Conservation (phyloP, 2,888 invertebrate genomes). For the Lochmaea capreae region DNA sequence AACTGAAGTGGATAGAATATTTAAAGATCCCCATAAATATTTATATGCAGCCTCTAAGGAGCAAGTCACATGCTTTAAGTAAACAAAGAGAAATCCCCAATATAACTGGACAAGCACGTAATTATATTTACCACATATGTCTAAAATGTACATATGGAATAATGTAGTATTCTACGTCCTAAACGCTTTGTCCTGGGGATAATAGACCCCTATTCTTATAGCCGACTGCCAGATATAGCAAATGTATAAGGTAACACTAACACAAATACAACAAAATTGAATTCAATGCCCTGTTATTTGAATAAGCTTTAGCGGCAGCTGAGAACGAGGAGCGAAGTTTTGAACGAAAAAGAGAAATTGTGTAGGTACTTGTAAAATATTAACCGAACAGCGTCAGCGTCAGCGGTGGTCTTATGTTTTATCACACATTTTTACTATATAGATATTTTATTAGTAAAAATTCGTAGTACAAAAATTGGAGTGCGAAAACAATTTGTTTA, state of each 20-base stretch:
- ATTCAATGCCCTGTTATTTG: conserved; percentile 49
- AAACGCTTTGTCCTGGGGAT: conserved; percentile 25
- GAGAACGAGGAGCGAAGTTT: conserved; percentile 35
- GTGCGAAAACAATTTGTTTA: neutral
- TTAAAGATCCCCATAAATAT: too few species aligned
- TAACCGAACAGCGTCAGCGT: neutral
- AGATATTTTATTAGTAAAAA: neutral
- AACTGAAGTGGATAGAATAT: too few species aligned
- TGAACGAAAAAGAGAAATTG: conserved; percentile 22
- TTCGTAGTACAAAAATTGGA: neutral
- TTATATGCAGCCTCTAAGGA: neutral
- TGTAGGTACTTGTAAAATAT: conserved; percentile 2
- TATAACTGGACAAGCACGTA: conserved; percentile 55
- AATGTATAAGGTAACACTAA: conserved; percentile 35
- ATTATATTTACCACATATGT: conserved; percentile 59
- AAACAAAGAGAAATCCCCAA: conserved; percentile 12
- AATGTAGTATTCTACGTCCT: conserved; percentile 17
- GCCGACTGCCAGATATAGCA: conserved; percentile 23
- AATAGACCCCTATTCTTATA: conserved; percentile 47
- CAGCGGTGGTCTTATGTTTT: neutral
- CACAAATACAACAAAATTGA: conserved; percentile 48
- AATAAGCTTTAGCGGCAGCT: conserved; percentile 41
- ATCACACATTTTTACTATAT: neutral
- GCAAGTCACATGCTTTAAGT: neutral
- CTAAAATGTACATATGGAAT: conserved; percentile 53